Percentiles rank a stretch among this genome's conserved stretches.
Evolutionary conservation across 2,888 invertebrate genomes (phyloP).

Genomic region (Erebia palarica): DNA sequence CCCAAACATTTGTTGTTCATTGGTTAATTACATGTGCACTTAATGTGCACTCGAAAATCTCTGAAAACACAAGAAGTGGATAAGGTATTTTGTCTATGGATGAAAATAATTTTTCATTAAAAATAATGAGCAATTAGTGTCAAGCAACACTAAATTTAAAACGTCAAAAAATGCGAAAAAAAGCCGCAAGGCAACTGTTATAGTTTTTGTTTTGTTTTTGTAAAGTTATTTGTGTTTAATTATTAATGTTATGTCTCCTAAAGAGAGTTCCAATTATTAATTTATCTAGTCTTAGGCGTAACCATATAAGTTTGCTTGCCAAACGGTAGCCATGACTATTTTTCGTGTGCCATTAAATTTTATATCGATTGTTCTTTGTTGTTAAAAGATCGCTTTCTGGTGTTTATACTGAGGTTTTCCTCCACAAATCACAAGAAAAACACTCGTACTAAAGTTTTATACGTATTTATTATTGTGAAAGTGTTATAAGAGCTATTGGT

Average conservation of each 20-base stretch:
- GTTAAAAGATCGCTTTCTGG: conserved; percentile 54
- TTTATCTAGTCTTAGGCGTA: conserved; percentile 73
- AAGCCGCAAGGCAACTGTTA: conserved; percentile 70
- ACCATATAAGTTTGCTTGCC: conserved; percentile 57
- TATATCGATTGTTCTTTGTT: conserved; percentile 74
- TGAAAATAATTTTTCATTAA: conserved; percentile 53
- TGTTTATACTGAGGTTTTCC: conserved; percentile 41
- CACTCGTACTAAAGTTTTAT: conserved; percentile 4
- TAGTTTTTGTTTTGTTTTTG: conserved; percentile 70
- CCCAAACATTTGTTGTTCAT: not conserved
- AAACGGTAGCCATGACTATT: conserved; percentile 61
- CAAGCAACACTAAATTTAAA: conserved; percentile 77
- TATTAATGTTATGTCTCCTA: conserved; percentile 58
- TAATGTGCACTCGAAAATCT: not conserved
- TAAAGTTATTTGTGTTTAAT: conserved; percentile 75
- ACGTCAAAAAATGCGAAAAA: conserved; percentile 73
- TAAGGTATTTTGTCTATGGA: conserved; percentile 46
- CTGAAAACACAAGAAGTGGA: conserved; percentile 15
- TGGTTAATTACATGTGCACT: not conserved
- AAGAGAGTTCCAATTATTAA: conserved; percentile 60
- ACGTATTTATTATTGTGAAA: conserved; percentile 16
- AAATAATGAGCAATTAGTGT: conserved; percentile 75
- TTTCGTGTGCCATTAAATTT: conserved; percentile 73
- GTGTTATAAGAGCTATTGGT: conserved; percentile 11
- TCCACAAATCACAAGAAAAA: conserved; percentile 18